Conservation (phyloP, 1,140 invertebrate species). For the Amyelois transitella region DNA sequence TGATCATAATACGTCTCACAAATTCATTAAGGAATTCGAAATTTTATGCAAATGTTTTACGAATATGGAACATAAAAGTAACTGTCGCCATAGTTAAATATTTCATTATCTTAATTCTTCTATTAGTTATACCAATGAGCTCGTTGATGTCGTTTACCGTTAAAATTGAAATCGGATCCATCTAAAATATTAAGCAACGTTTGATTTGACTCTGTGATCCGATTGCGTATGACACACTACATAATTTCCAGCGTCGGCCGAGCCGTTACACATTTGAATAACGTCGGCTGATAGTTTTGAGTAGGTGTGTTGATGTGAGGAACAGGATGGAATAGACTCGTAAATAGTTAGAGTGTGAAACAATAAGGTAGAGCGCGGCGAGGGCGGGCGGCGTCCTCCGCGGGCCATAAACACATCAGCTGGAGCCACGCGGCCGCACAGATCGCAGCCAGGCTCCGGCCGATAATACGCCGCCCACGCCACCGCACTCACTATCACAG, state of each 20-base stretch:
- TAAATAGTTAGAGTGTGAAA: slow-evolving; percentile 63
- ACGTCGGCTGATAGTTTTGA: slow-evolving; percentile 8
- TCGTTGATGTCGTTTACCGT: not conserved
- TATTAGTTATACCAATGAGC: not conserved
- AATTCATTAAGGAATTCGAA: not conserved
- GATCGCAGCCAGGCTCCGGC: slow-evolving; percentile 28
- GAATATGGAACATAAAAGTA: not conserved
- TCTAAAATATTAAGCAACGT: not conserved
- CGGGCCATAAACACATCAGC: slow-evolving; percentile 58
- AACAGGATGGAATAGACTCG: slow-evolving; percentile 35
- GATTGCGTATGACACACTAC: not conserved
- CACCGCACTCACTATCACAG: not conserved
- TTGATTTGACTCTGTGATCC: not conserved
- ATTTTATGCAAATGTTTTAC: not conserved
- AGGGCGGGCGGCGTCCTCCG: slow-evolving; percentile 50
- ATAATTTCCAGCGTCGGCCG: not conserved
- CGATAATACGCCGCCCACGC: slow-evolving; percentile 15
- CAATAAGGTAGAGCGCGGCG: slow-evolving; percentile 62
- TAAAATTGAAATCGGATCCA: not conserved
- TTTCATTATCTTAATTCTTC: not conserved
- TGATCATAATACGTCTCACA: not conserved
- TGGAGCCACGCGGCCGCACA: slow-evolving; percentile 47
- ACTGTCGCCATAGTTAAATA: not conserved
- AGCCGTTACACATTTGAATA: not conserved
- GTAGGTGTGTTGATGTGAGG: slow-evolving; percentile 37